These are phyloP conservation scores for Antennarius maculatus DNA, from an alignment of 2,797 vertebrate genomes.

Conservation along the genomic window DNA sequence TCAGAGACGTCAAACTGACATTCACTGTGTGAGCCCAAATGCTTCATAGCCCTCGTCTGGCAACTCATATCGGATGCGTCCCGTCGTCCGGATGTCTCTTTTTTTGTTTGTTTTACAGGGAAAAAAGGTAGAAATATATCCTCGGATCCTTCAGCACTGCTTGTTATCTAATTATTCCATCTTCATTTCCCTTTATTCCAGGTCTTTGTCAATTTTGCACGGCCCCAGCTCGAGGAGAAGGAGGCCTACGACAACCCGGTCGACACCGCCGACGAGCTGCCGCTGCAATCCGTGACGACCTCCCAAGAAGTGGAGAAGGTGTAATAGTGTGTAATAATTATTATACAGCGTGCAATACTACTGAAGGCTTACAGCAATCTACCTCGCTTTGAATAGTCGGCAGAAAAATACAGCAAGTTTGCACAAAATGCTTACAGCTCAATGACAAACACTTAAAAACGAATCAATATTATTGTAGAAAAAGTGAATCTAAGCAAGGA, in stretches of 20 bases:
- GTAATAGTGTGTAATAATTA: background rate
- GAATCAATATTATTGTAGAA: too few relatives aligned
- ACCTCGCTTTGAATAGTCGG: background rate
- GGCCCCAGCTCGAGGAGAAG: constrained; percentile 67
- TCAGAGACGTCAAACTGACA: constrained; percentile 71
- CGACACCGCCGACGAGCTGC: constrained; percentile 75
- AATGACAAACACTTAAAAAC: too few relatives aligned
- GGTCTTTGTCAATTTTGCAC: constrained; percentile 86
- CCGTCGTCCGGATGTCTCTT: constrained; percentile 13
- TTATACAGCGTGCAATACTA: background rate
- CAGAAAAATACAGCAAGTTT: too few relatives aligned
- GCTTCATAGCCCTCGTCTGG: constrained; percentile 53
- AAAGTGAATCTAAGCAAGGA: too few relatives aligned
- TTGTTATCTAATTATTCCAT: constrained; percentile 7
- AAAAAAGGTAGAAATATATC: constrained; percentile 29
- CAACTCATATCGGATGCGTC: constrained; percentile 53
- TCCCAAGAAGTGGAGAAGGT: background rate
- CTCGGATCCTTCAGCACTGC: constrained; percentile 12
- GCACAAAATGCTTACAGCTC: too few relatives aligned
- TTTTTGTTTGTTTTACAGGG: constrained; percentile 53
- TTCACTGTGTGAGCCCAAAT: constrained; percentile 55
- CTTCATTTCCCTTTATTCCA: constrained; percentile 46
- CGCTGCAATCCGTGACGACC: constrained; percentile 39
- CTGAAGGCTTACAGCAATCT: background rate
- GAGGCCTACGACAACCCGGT: constrained; percentile 66